Conservation (phyloP, 2,113 vertebrate species). For the Sisor rabdophorus region DNA sequence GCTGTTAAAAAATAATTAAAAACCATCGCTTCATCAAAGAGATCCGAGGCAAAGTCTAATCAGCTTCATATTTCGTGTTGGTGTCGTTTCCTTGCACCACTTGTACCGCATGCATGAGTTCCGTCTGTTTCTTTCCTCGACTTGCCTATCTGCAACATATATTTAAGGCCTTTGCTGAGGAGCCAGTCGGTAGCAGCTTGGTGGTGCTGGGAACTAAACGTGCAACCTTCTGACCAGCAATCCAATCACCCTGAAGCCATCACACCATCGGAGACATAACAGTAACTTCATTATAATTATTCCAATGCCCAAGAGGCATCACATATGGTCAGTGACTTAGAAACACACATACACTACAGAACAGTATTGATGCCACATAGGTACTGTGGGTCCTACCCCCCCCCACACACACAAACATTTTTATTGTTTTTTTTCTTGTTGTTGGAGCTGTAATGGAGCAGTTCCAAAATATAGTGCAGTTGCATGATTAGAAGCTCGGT, state of each 20-base stretch:
- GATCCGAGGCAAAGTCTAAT: background rate
- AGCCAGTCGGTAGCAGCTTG: no score
- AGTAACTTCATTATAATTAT: slow-evolving; percentile 21
- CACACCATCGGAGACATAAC: background rate
- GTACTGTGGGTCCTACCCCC: slow-evolving; percentile 19
- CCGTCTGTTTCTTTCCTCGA: background rate
- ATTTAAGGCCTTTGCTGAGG: no score
- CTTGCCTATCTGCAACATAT: background rate
- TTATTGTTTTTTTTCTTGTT: slow-evolving; percentile 2
- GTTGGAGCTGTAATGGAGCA: slow-evolving; percentile 16
- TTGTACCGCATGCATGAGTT: background rate
- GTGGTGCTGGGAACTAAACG: no score
- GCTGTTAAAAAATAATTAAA: slow-evolving; percentile 39
- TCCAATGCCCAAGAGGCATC: background rate
- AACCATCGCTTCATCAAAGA: slow-evolving; percentile 31
- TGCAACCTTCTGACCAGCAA: no score
- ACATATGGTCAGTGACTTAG: slow-evolving; percentile 11
- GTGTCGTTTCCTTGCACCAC: background rate
- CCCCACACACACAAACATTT: background rate
- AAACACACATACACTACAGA: background rate
- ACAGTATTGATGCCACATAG: background rate
- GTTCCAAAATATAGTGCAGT: slow-evolving; percentile 35
- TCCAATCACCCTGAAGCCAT: no score
- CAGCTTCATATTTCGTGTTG: slow-evolving; percentile 17
- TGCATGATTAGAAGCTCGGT: slow-evolving; percentile 39